A percentile compares a stretch with the other conserved stretches of the same genome.
Evolutionary conservation across 2,888 invertebrate species (phyloP).

Genomic region (Drosophila aldrichi): DNA sequence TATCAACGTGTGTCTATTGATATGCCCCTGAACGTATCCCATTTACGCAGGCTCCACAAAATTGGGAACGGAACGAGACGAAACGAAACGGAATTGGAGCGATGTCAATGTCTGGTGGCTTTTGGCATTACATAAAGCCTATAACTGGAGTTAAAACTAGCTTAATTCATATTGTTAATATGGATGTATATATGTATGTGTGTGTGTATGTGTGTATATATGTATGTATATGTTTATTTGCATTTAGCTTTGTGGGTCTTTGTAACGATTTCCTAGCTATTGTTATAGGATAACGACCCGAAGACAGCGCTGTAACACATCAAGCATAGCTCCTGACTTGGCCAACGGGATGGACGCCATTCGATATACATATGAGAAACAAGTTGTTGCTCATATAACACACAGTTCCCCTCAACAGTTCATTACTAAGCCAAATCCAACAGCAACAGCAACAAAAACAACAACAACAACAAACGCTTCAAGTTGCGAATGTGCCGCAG

Average conservation of each 20-base stretch:
- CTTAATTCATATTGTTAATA: neutral
- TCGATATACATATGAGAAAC: slow-evolving; percentile 59
- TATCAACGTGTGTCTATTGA: slow-evolving; percentile 10
- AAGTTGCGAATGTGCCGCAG: slow-evolving; percentile 71
- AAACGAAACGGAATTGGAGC: slow-evolving; percentile 9
- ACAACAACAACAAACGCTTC: slow-evolving; percentile 30
- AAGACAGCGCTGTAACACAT: slow-evolving; percentile 59
- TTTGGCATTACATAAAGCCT: slow-evolving; percentile 39
- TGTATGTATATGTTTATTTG: slow-evolving; percentile 14
- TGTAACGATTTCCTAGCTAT: slow-evolving; percentile 72
- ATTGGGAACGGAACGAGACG: slow-evolving; percentile 1
- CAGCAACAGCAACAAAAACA: slow-evolving; percentile 16
- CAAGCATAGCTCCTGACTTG: slow-evolving; percentile 45
- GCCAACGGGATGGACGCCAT: slow-evolving; percentile 36
- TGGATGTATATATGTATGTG: neutral
- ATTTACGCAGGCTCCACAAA: slow-evolving; percentile 13
- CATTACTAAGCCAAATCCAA: slow-evolving; percentile 72
- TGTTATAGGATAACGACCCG: slow-evolving; percentile 77
- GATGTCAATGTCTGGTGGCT: slow-evolving; percentile 35
- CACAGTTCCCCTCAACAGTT: slow-evolving; percentile 68
- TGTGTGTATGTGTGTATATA: slow-evolving; percentile 4
- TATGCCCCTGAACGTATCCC: slow-evolving; percentile 9
- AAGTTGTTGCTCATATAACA: slow-evolving; percentile 80
- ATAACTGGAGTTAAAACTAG: slow-evolving; percentile 5
- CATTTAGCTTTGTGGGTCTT: slow-evolving; percentile 54